phyloP scores from a whole-genome alignment of 2,797 vertebrate genomes.

The Xerus rutilus region DNA sequence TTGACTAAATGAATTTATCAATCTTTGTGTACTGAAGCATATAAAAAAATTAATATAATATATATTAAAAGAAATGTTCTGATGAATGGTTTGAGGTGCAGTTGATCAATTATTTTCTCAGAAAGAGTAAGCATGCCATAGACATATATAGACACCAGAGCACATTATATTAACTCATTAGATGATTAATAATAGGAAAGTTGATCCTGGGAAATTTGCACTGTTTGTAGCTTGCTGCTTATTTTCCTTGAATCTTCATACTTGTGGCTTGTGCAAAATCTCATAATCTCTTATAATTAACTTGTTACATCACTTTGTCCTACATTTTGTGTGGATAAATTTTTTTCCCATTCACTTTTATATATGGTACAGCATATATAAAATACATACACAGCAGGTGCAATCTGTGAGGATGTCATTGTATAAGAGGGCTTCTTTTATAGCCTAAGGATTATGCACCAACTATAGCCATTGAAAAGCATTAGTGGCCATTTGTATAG shows the following conservation, averaged over 20 bases:
- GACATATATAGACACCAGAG: background rate
- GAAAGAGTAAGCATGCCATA: background rate
- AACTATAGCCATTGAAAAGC: background rate
- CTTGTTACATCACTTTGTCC: background rate
- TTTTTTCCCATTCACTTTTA: background rate
- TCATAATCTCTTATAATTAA: conserved; percentile 39
- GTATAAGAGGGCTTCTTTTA: background rate
- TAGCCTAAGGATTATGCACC: background rate
- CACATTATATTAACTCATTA: background rate
- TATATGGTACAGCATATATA: too few species aligned
- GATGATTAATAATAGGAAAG: background rate
- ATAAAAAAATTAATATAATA: background rate
- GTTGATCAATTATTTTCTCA: conserved; percentile 5
- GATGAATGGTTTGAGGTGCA: background rate
- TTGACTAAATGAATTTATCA: background rate
- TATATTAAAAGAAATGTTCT: background rate
- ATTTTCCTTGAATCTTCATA: background rate
- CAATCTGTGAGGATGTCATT: background rate
- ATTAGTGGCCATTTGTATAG: conserved; percentile 41
- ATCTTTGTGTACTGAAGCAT: background rate
- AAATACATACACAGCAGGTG: background rate
- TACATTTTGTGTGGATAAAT: background rate
- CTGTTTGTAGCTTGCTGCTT: background rate
- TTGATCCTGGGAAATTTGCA: background rate
- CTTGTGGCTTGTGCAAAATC: background rate